Conservation (phyloP, 2,888 invertebrate genomes). For the Cacoxenus indagator region DNA sequence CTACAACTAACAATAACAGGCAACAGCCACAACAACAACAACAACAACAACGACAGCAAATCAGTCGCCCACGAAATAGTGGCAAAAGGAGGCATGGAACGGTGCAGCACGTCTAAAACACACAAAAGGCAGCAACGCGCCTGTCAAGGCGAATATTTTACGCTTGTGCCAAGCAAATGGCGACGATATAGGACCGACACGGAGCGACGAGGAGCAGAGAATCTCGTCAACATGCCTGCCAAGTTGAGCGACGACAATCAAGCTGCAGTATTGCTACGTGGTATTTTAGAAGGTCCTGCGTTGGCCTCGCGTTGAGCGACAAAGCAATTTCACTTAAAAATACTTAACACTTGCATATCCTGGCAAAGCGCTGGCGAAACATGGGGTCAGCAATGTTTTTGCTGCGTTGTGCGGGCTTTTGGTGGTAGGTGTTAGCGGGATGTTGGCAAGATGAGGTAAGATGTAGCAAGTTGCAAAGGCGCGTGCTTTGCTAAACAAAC, state of each 20-base stretch:
- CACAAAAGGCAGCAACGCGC: slow-evolving; percentile 24
- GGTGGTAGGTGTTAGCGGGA: not conserved
- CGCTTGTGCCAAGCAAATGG: slow-evolving; percentile 17
- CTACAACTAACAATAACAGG: slow-evolving; percentile 17
- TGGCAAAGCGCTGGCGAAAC: slow-evolving; percentile 30
- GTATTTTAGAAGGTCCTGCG: too few relatives aligned
- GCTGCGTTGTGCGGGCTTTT: slow-evolving; percentile 23
- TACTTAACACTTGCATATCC: slow-evolving; percentile 61
- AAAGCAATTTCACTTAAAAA: slow-evolving; percentile 64
- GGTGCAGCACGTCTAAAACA: slow-evolving; percentile 30
- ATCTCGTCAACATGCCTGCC: not conserved
- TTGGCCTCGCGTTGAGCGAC: slow-evolving; percentile 43
- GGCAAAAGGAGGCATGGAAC: slow-evolving; percentile 1
- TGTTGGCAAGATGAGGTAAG: not conserved
- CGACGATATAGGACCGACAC: slow-evolving; percentile 21
- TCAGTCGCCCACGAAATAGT: not conserved
- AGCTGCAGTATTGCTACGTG: slow-evolving; percentile 23
- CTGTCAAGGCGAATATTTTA: slow-evolving; percentile 29
- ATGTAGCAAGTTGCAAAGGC: not conserved
- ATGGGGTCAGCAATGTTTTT: slow-evolving; percentile 6
- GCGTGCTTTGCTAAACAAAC: not conserved
- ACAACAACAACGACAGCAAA: not conserved
- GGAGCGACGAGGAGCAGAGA: not conserved
- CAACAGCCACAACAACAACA: slow-evolving; percentile 17
- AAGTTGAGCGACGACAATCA: not conserved